These are phyloP conservation scores for Neogale vison DNA, from an alignment of 2,113 vertebrate genomes.

Conservation along the genomic window DNA sequence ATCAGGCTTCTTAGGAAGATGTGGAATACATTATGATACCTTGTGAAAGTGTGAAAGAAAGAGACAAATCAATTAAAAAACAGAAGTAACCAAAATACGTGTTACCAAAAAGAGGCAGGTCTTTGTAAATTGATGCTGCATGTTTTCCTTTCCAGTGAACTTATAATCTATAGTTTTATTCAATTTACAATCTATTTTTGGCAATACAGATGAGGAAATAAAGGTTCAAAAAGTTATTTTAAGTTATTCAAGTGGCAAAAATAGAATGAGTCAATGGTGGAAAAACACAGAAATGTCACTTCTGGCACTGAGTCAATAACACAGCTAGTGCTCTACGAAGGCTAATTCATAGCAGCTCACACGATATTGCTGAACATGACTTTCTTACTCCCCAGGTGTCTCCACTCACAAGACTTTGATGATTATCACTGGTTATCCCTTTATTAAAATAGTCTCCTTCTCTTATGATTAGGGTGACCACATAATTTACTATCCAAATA, in stretches of 20 bases:
- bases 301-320: background rate
- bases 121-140: background rate
- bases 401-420: background rate
- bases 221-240: background rate
- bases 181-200: background rate
- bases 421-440: background rate
- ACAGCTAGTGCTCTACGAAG: background rate
- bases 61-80: slow-evolving; percentile 30
- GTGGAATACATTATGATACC: background rate
- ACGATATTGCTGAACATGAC: background rate
- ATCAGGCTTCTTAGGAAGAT: slow-evolving; percentile 11
- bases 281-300: background rate
- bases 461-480: background rate
- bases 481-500: background rate
- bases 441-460: background rate
- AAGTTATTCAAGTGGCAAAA: background rate
- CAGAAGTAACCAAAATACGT: background rate
- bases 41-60: background rate
- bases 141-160: background rate
- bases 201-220: background rate
- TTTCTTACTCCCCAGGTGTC: background rate
- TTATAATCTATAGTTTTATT: background rate
- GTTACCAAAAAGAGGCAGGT: background rate
- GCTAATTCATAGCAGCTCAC: background rate
- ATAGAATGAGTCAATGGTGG: background rate